Evolutionary conservation across 2,888 invertebrate genomes (phyloP).

Genomic region (Thymelicus lineola): DNA sequence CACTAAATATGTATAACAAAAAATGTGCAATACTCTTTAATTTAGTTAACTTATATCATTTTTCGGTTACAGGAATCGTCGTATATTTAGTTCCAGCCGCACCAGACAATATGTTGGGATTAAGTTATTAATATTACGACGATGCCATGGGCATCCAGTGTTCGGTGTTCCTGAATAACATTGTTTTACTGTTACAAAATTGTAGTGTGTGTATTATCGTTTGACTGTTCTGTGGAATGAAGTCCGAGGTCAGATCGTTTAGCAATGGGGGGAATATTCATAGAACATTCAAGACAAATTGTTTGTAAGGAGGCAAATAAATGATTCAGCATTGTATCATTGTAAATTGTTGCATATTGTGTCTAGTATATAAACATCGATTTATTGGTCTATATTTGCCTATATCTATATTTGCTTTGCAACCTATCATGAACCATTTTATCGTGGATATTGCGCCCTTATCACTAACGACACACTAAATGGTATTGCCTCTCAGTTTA

Average conservation of each 20-base stretch:
- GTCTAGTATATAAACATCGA: not conserved
- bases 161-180: constrained; percentile 54
- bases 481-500: not conserved
- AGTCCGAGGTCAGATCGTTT: constrained; percentile 26
- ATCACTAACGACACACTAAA: not conserved
- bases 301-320: not conserved
- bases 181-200: constrained; percentile 51
- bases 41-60: not conserved
- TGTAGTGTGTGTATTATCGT: constrained; percentile 49
- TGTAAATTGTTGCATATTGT: not conserved
- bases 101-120: constrained; percentile 47
- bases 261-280: constrained; percentile 3
- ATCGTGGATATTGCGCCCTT: not conserved
- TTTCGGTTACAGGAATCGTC: constrained; percentile 41
- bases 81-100: constrained; percentile 42
- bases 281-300: not conserved
- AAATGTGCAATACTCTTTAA: not conserved
- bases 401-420: not conserved
- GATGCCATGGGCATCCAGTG: constrained; percentile 52
- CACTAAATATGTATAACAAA: no score
- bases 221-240: constrained; percentile 36
- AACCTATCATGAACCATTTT: not conserved
- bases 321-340: not conserved
- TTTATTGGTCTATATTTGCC: not conserved
- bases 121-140: constrained; percentile 45